Evolutionary conservation across 1,140 invertebrate genomes (phyloP).

Genomic region (Caenorhabditis brenneri): DNA sequence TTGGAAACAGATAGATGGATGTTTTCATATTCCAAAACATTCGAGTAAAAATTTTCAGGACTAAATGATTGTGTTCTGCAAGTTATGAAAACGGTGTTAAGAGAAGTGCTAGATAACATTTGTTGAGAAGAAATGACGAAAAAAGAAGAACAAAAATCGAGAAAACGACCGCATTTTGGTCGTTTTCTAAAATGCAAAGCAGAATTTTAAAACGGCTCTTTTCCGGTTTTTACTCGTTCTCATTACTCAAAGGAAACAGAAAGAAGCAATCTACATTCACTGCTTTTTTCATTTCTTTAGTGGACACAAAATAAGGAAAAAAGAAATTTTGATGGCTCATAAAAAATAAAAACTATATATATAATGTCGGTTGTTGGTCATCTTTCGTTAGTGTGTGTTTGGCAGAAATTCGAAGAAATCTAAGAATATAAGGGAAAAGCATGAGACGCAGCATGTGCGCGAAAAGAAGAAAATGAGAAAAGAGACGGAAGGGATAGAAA

Average conservation of each 20-base stretch:
- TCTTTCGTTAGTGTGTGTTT: slow-evolving; percentile 15
- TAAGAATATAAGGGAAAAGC: not conserved
- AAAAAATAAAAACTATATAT: slow-evolving; percentile 19
- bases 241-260: not conserved
- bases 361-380: slow-evolving; percentile 8
- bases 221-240: not conserved
- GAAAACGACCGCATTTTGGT: not conserved
- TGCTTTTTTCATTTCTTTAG: not conserved
- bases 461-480: not conserved
- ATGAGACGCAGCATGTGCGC: slow-evolving; percentile 4
- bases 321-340: not conserved
- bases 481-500: not conserved
- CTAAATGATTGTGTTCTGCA: too few species aligned
- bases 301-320: not conserved
- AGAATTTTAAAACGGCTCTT: not conserved
- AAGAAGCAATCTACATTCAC: not conserved
- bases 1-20: too few species aligned
- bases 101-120: too few species aligned
- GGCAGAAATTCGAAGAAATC: slow-evolving; percentile 40
- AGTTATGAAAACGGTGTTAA: too few species aligned
- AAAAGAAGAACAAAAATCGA: not conserved
- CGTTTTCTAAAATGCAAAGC: not conserved
- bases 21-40: too few species aligned
- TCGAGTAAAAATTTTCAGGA: too few species aligned
- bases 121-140: not conserved